phyloP scores from a whole-genome alignment of 2,888 invertebrate genomes.

The Teleiodes luculella region DNA sequence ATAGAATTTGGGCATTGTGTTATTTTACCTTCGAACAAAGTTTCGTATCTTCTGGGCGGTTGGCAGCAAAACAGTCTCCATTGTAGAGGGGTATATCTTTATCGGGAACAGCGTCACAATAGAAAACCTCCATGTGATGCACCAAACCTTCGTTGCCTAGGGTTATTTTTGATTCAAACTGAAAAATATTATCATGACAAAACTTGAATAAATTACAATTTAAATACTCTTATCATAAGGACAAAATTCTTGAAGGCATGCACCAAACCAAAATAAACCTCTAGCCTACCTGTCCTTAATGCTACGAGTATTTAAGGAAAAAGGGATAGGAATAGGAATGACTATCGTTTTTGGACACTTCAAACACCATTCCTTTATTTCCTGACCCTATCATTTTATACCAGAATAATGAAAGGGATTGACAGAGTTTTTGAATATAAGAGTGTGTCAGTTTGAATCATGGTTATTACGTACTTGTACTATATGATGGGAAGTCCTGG shows the following conservation, averaged over 20 bases:
- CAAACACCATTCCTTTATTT: no score
- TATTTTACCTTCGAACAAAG: conserved; percentile 81
- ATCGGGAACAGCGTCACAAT: conserved; percentile 87
- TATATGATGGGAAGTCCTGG: conserved; percentile 85
- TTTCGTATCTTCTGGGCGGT: conserved; percentile 86
- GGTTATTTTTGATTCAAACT: conserved; percentile 93
- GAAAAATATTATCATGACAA: conserved; percentile 18
- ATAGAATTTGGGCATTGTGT: no score
- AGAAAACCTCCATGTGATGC: conserved; percentile 99
- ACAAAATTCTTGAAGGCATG: no score
- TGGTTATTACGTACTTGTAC: conserved; percentile 72
- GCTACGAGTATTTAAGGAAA: no score
- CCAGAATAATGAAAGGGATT: background rate
- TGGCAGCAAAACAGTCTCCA: conserved; percentile 88
- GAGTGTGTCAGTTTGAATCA: background rate
- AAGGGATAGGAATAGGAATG: no score
- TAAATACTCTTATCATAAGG: no score
- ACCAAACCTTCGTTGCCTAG: conserved; percentile 90
- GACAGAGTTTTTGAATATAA: no score
- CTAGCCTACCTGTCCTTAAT: no score
- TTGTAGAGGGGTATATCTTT: conserved; percentile 87
- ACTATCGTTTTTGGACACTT: no score
- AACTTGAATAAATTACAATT: background rate
- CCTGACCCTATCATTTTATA: no score
- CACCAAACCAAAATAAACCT: no score